These are phyloP conservation scores for Eciton burchellii DNA, from an alignment of 1,140 invertebrate genomes.

Conservation along the genomic window DNA sequence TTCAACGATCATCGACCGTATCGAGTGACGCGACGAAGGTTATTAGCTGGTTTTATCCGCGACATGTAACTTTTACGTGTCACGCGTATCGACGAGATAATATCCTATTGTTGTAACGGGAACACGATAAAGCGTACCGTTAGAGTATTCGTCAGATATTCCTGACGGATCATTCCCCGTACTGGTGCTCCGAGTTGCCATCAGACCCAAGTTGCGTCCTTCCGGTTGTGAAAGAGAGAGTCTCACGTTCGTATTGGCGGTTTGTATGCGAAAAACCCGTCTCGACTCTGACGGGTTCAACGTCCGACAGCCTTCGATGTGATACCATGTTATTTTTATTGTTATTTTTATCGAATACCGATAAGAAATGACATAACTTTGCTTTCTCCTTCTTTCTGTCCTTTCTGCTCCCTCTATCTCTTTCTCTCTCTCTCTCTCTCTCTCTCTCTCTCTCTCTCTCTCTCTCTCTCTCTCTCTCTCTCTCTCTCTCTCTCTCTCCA, in stretches of 20 bases:
- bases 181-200: background rate
- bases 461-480: too few relatives aligned
- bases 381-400: too few relatives aligned
- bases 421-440: too few relatives aligned
- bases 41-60: background rate
- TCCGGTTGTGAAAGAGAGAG: background rate
- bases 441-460: too few relatives aligned
- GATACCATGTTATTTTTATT: background rate
- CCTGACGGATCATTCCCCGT: too few relatives aligned
- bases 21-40: constrained; percentile 10
- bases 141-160: background rate
- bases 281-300: background rate
- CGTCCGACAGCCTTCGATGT: background rate
- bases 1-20: background rate
- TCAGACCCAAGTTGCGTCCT: background rate
- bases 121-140: background rate
- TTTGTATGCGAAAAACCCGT: background rate
- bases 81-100: background rate
- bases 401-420: too few relatives aligned
- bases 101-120: background rate
- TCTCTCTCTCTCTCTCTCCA: too few relatives aligned
- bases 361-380: background rate
- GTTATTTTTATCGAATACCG: background rate
- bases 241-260: background rate
- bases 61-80: background rate